Evolutionary conservation across 30 jellyfish, hydroid and myxozoan species (phyloP).

Genomic region (Aurelia coerulea): DNA sequence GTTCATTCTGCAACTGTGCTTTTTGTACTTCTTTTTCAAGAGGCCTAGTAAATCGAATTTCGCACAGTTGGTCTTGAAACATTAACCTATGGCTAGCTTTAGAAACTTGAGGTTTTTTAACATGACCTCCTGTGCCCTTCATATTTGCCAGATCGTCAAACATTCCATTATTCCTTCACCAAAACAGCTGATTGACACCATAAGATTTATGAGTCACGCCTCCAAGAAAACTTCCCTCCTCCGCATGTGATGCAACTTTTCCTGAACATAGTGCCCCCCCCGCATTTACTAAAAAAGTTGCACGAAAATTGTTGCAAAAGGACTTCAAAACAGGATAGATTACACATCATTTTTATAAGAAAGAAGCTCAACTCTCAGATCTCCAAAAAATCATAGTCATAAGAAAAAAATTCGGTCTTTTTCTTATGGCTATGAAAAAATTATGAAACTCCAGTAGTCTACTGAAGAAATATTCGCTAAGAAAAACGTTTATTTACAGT

Average conservation of each 20-base stretch:
- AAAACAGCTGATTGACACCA: slow-evolving; percentile 61
- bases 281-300: slow-evolving; percentile 11
- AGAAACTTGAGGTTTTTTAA: neutral
- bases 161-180: slow-evolving; percentile 1
- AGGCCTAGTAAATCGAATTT: neutral
- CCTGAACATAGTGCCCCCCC: neutral
- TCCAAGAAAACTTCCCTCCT: neutral
- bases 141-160: slow-evolving; percentile 10
- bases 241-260: neutral
- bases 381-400: too few species aligned
- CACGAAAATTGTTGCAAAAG: neutral
- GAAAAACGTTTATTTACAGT: too few species aligned
- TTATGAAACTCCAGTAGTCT: too few species aligned
- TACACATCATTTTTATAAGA: too few species aligned
- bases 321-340: too few species aligned
- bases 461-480: too few species aligned
- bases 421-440: too few species aligned
- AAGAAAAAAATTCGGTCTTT: too few species aligned
- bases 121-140: neutral
- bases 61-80: neutral
- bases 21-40: slow-evolving; percentile 21
- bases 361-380: too few species aligned
- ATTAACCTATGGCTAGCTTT: neutral
- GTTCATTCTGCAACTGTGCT: slow-evolving; percentile 5
- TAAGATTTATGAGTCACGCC: slow-evolving; percentile 39